Evolutionary conservation across 2,888 invertebrate species (phyloP).

Genomic region (Mactromeris polynyma): DNA sequence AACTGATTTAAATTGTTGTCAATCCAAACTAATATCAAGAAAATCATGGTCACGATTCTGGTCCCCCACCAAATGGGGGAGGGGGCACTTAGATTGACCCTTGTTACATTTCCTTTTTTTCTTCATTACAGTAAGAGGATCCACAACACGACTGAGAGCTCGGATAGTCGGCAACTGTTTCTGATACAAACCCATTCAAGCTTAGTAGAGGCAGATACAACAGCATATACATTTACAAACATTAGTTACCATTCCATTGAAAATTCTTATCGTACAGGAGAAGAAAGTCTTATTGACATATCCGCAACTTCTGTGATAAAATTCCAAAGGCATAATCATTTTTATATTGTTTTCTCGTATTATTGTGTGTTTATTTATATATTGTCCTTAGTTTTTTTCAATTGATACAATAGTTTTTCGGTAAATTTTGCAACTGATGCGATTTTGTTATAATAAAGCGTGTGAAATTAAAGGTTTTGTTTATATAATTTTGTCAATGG

Average conservation of each 20-base stretch:
- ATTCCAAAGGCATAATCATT: not conserved
- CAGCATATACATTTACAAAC: not conserved
- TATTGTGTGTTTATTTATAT: not conserved
- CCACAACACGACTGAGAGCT: slow-evolving; percentile 57
- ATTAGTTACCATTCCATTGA: not conserved
- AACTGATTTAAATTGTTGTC: too few relatives aligned
- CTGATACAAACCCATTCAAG: not conserved
- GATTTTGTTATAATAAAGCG: too few relatives aligned
- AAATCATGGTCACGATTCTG: too few relatives aligned
- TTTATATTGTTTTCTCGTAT: not conserved
- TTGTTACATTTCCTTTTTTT: not conserved
- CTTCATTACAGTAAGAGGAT: slow-evolving; percentile 58
- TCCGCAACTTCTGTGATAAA: not conserved
- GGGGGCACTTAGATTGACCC: too few relatives aligned
- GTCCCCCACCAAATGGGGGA: too few relatives aligned
- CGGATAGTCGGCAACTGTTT: slow-evolving; percentile 65
- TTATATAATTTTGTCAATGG: too few relatives aligned
- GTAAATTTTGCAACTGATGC: too few relatives aligned
- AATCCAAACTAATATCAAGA: too few relatives aligned
- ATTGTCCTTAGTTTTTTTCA: too few relatives aligned
- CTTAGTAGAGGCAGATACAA: not conserved
- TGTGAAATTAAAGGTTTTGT: too few relatives aligned
- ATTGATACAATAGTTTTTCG: too few relatives aligned
- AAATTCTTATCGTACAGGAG: not conserved
- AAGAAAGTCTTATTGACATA: not conserved